Evolutionary conservation across 2,888 invertebrate species (phyloP).

Genomic region (Nomada hirtipes): DNA sequence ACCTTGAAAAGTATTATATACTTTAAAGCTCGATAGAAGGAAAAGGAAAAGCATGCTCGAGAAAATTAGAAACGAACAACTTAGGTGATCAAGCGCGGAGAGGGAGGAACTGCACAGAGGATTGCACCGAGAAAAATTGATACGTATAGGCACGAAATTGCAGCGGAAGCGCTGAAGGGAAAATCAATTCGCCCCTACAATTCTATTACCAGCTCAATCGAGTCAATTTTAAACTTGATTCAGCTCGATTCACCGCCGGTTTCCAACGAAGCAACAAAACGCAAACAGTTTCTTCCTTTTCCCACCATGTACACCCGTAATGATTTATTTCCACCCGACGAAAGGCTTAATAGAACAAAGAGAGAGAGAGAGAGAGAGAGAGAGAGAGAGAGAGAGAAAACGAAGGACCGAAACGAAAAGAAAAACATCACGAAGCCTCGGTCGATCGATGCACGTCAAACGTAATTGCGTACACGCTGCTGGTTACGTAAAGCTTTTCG

Average conservation of each 20-base stretch:
- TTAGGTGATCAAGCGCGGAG: not conserved
- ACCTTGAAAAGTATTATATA: no score
- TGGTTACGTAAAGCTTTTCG: slow-evolving; percentile 26
- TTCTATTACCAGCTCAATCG: slow-evolving; percentile 50
- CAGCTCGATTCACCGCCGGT: slow-evolving; percentile 7
- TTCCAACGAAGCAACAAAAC: not conserved
- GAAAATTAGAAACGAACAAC: not conserved
- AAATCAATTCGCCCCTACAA: slow-evolving; percentile 50
- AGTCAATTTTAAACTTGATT: slow-evolving; percentile 43
- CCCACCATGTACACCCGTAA: not conserved
- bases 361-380: not conserved
- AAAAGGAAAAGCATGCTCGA: no score
- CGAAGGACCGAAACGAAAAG: not conserved
- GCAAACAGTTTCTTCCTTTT: slow-evolving; percentile 36
- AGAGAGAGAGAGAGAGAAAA: not conserved
- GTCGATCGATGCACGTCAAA: slow-evolving; percentile 22
- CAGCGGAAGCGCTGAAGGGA: slow-evolving; percentile 12
- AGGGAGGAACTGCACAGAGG: not conserved
- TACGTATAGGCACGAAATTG: slow-evolving; percentile 33
- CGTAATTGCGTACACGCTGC: slow-evolving; percentile 32
- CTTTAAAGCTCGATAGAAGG: not conserved
- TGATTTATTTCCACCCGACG: slow-evolving; percentile 33
- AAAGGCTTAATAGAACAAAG: not conserved
- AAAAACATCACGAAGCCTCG: not conserved
- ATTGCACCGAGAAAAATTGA: slow-evolving; percentile 25